Conservation (phyloP, 2,888 invertebrate species). For the Sesia apiformis region DNA sequence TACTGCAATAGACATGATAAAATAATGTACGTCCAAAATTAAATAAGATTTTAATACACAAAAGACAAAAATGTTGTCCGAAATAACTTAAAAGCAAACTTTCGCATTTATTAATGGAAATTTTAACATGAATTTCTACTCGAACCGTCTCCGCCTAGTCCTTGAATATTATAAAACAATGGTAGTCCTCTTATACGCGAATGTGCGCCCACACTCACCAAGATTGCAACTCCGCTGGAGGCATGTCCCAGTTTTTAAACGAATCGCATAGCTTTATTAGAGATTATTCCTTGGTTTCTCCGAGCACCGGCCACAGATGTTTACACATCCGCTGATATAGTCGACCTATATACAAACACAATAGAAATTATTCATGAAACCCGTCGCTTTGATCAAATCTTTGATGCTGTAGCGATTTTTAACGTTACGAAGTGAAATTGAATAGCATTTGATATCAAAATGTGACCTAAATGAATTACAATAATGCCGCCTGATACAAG, state of each 20-base stretch:
- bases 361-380: constrained; percentile 52
- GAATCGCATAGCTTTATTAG: constrained; percentile 19
- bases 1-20: too few species aligned
- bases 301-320: constrained; percentile 31
- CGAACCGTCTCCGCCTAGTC: too few species aligned
- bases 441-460: too few species aligned
- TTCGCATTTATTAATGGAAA: too few species aligned
- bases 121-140: too few species aligned
- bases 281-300: constrained; percentile 30
- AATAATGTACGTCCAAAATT: too few species aligned
- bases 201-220: neutral
- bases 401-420: constrained; percentile 16
- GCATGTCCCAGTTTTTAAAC: constrained; percentile 31
- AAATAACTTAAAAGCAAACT: too few species aligned
- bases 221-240: constrained; percentile 7
- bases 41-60: too few species aligned
- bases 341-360: constrained; percentile 57
- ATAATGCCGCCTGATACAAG: too few species aligned
- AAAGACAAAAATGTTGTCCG: too few species aligned
- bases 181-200: neutral
- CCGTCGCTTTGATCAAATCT: constrained; percentile 24
- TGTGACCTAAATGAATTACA: too few species aligned
- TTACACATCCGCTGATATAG: constrained; percentile 36
- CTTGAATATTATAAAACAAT: neutral
- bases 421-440: too few species aligned